These are phyloP conservation scores for Sprattus sprattus DNA, from an alignment of 2,113 vertebrate species.

Conservation along the genomic window DNA sequence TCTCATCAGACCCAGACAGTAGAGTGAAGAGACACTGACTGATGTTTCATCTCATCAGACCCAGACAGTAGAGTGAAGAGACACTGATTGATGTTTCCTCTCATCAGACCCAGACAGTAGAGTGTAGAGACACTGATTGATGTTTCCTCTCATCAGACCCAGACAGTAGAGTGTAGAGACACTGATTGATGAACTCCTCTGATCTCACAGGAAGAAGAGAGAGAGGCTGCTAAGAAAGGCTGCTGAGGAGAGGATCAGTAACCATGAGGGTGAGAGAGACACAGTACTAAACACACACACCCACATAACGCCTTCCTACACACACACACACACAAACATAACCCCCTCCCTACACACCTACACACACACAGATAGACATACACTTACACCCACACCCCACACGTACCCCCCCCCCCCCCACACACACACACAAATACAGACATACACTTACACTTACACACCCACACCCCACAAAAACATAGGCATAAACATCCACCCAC, in stretches of 20 bases:
- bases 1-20: too few species aligned
- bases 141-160: not conserved
- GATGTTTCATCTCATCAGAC: too few species aligned
- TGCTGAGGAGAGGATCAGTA: conserved; percentile 80
- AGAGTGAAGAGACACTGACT: not conserved
- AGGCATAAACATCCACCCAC: too few species aligned
- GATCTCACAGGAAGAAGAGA: conserved; percentile 78
- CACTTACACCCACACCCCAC: not conserved
- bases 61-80: too few species aligned
- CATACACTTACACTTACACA: not conserved
- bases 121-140: not conserved
- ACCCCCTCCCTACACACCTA: too few species aligned
- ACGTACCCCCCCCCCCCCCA: too few species aligned
- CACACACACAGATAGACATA: not conserved
- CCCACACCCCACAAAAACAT: not conserved
- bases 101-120: too few species aligned
- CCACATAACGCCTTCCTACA: too few species aligned
- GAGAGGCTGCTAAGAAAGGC: conserved; percentile 69
- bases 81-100: too few species aligned
- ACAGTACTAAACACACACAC: not conserved
- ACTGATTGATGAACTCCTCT: conserved; percentile 15
- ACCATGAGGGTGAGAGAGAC: conserved; percentile 79
- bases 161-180: too few species aligned
- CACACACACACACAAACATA: too few species aligned
- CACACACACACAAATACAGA: not conserved